Evolutionary conservation across 2,113 vertebrate species (phyloP).

Genomic region (Elephas maximus): DNA sequence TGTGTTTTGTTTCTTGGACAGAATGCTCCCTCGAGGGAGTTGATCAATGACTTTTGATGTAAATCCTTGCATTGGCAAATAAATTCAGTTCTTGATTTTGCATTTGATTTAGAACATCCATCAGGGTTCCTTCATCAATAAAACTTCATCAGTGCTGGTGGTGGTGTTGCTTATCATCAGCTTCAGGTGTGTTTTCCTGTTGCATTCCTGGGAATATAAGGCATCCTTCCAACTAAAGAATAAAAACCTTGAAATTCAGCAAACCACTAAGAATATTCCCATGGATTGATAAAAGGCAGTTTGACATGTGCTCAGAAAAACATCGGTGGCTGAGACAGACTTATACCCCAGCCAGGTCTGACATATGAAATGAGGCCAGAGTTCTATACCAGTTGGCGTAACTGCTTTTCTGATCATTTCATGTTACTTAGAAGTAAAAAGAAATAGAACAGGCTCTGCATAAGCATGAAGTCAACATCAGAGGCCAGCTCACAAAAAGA

Average conservation of each 20-base stretch:
- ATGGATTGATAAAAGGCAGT: background rate
- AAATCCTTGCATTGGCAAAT: background rate
- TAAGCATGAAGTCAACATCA: background rate
- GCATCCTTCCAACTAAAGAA: background rate
- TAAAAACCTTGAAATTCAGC: background rate
- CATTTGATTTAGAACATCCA: background rate
- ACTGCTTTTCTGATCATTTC: constrained; percentile 54
- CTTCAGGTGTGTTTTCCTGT: background rate
- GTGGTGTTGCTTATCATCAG: background rate
- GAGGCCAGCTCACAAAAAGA: background rate
- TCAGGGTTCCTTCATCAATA: background rate
- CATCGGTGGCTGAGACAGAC: background rate
- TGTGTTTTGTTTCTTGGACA: background rate
- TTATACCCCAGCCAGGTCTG: background rate
- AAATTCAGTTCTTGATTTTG: background rate
- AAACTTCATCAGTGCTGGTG: background rate
- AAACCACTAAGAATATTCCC: background rate
- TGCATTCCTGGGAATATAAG: background rate
- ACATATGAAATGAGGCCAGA: background rate
- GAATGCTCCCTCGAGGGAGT: background rate
- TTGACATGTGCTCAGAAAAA: background rate
- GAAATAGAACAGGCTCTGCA: constrained; percentile 15
- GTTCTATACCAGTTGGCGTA: background rate
- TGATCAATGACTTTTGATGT: background rate
- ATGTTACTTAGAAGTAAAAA: constrained; percentile 22